Conservation (phyloP, 2,113 vertebrate genomes). For the Cyprinus carpio region DNA sequence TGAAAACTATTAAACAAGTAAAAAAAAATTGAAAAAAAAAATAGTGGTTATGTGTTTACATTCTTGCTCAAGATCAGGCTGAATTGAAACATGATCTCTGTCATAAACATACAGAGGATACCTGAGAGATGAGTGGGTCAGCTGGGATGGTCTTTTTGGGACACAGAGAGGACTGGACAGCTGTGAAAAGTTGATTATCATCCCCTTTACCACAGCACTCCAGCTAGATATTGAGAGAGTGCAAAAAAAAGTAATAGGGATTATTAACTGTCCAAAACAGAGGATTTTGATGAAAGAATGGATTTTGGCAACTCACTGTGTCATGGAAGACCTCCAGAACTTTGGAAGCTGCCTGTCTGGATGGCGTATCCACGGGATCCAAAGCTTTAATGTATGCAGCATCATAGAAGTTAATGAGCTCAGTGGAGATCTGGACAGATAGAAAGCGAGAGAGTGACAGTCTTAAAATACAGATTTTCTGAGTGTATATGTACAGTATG, state of each 20-base stretch:
- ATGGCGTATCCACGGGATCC: not conserved
- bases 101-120: not conserved
- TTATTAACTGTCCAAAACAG: not conserved
- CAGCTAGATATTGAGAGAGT: slow-evolving; percentile 76
- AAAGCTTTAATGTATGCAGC: slow-evolving; percentile 73
- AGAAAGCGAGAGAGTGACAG: not conserved
- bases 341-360: slow-evolving; percentile 58
- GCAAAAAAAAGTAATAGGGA: not conserved
- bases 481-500: not conserved
- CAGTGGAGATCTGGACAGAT: slow-evolving; percentile 81
- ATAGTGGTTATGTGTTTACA: not conserved
- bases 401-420: slow-evolving; percentile 89
- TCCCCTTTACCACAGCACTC: slow-evolving; percentile 83
- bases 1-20: no score
- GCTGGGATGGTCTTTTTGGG: not conserved
- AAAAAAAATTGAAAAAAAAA: no score
- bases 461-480: not conserved
- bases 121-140: slow-evolving; percentile 36
- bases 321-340: slow-evolving; percentile 89
- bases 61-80: not conserved
- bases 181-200: slow-evolving; percentile 39
- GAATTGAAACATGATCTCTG: not conserved
- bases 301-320: slow-evolving; percentile 69
- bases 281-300: not conserved
- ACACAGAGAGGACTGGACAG: slow-evolving; percentile 30